Evolutionary conservation across 1,140 invertebrate species (phyloP), one percentile per base, ranked within the genome.

Genomic region (Triops longicaudatus): DNA sequence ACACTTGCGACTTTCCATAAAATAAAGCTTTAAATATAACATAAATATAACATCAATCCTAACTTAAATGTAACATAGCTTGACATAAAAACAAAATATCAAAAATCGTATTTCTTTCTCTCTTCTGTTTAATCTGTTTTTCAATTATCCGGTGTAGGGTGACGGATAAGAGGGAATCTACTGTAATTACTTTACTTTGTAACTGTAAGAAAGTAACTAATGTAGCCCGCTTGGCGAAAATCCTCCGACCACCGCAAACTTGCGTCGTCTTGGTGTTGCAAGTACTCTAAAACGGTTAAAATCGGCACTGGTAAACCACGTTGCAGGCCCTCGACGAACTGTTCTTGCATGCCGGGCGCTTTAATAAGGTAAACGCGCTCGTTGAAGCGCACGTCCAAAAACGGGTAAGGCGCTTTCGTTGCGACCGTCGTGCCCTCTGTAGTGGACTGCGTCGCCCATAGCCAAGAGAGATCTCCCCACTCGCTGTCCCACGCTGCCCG

Each of bases 251-350:
- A 78, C 22, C 44, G 50, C 43, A 75, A 77, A 9, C 50, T 37
- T 14, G 27, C 43, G 37, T 71, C 73, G 31, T 78, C 74, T 41
- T 78, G 73, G 28, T 75, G 71, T 26, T 72, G 73, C n/a, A 78
- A 11, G 27, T 78, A 78, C 44, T 78, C 73, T 26, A 78, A 26
- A 26, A 78, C 50, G 12, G 77, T 78, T 63, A 78, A 72, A 31
- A 78, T 76, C 14, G 77, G 50, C 2, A 72, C 77, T 12, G 77
- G 77, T 26, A 78, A 71, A 31, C 77, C 77, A 14, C 77, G 73
- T 41, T 72, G 17, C 11, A 63, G 63, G 10, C 73, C 77, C 63
- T 63, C 74, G 11, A 28, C 42, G 63, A 72, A 78, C 17, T 74
- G 31, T 26, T 72, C 77, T 63, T 50, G 43, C 77, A 78, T 75